These are phyloP conservation scores for Erythrocercus mccallii DNA, from an alignment of 2,113 vertebrate species.

Conservation along the genomic window DNA sequence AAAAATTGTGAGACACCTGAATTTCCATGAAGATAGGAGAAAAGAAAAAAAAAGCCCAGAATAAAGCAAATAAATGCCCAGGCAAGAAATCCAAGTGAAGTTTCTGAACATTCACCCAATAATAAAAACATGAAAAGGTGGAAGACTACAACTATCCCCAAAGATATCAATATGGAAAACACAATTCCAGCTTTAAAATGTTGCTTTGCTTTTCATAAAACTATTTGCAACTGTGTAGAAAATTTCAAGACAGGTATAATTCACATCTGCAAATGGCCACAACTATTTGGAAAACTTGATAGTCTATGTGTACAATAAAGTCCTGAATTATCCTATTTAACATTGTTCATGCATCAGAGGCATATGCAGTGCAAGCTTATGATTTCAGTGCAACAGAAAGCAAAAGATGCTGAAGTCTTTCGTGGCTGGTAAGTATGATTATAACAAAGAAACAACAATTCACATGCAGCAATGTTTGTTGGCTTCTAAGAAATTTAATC, in stretches of 20 bases:
- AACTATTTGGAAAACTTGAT: neutral
- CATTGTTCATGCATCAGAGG: neutral
- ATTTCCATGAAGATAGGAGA: neutral
- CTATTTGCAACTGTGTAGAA: neutral
- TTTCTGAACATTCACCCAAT: neutral
- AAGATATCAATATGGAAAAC: neutral
- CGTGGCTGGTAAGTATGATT: neutral
- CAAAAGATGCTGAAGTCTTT: neutral
- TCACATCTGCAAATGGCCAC: neutral
- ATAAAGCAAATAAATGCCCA: neutral
- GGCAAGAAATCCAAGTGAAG: neutral
- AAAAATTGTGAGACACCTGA: neutral
- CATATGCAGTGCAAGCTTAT: neutral
- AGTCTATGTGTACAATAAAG: neutral
- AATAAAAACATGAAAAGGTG: neutral
- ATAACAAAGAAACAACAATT: neutral
- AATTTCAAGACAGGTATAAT: neutral
- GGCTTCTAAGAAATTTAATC: neutral
- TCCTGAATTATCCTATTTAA: neutral
- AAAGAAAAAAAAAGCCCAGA: neutral
- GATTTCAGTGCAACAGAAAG: neutral
- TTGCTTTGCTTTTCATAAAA: neutral
- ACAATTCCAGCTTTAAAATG: neutral
- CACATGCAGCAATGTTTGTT: rapidly evolving
- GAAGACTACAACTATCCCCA: neutral